Evolutionary conservation across 2,888 invertebrate genomes (phyloP).

Genomic region (Acanthosepion esculentum): DNA sequence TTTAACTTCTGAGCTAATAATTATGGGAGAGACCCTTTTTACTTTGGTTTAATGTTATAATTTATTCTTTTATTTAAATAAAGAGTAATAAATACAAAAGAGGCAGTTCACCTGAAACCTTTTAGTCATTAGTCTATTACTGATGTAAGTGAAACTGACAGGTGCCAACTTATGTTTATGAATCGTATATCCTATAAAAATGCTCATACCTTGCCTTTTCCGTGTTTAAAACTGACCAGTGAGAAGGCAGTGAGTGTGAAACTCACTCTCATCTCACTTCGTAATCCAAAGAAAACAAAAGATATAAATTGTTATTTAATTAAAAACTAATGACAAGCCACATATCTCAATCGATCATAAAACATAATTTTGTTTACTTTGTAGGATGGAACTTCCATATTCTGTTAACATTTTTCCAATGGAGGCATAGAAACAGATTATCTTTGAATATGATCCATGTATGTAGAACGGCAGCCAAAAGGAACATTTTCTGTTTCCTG

Average conservation of each 20-base stretch:
- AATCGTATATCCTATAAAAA: background rate
- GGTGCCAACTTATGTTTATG: background rate
- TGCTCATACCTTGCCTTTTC: background rate
- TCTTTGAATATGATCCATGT: no score
- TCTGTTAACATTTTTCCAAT: background rate
- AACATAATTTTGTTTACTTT: background rate
- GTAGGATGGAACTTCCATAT: background rate
- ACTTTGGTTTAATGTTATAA: no score
- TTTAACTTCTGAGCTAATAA: no score
- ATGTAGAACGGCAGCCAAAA: no score
- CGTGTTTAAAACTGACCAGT: background rate
- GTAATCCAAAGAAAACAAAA: background rate
- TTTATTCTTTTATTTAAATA: background rate
- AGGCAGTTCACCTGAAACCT: background rate
- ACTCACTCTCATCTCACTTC: background rate
- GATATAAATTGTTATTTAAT: background rate
- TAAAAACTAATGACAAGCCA: constrained; percentile 2
- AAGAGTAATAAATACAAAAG: background rate
- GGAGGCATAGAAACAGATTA: no score
- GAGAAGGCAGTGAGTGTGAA: no score
- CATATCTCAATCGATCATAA: background rate
- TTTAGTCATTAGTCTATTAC: no score
- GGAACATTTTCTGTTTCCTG: no score
- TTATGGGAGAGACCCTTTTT: no score
- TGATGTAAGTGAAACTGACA: no score